Evolutionary conservation across 2,797 vertebrate species (phyloP), one percentile per base, ranked within the genome.

Genomic region (Rhinichthys osculus): DNA sequence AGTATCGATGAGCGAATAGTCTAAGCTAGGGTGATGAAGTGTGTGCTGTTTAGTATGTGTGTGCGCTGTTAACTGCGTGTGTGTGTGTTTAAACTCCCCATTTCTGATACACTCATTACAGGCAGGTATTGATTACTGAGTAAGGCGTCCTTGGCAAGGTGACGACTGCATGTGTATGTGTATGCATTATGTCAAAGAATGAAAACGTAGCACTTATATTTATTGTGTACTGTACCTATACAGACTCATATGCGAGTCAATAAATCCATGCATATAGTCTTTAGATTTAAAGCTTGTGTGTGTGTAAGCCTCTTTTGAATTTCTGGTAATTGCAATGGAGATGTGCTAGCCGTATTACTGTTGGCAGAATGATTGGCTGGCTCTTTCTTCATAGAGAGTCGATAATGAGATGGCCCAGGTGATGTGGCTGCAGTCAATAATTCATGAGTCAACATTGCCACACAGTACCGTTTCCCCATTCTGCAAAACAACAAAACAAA

Each of bases 31-130:
- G 69, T 85, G 71, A 82, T 86, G 78, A 62, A 86, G 80, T 85
- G 73, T 84, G 84, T 86, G 83, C 3, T 54, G 59, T 79, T 90
- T 88, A 90, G 66, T 30, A 66, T 16, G 86, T 89, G 88, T 90
- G 78, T 70, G 62, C 1, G 52, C 52, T 78, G 52, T 23, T 59
- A n/a, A 59, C 35, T 84, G 42, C 7, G 44, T 77, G 30, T 54
- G 78, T 74, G 42, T 21, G 59, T 57, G 57, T 74, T 73, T 57
- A 69, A 71, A 67, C 71, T 73, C 8, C 17, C 13, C 38, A 19
- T 66, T 66, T 59, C 47, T n/a, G 21, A 70, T 33, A 38, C 38
- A 74, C 84, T 86, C 70, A 81, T 84, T 86, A 81, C 81, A 83
- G 62, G 17, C 57, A 81, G 47, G 64, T 81, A 86, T 88, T 86